Conservation (phyloP, 1,140 invertebrate species). For the Drosophila repleta region DNA sequence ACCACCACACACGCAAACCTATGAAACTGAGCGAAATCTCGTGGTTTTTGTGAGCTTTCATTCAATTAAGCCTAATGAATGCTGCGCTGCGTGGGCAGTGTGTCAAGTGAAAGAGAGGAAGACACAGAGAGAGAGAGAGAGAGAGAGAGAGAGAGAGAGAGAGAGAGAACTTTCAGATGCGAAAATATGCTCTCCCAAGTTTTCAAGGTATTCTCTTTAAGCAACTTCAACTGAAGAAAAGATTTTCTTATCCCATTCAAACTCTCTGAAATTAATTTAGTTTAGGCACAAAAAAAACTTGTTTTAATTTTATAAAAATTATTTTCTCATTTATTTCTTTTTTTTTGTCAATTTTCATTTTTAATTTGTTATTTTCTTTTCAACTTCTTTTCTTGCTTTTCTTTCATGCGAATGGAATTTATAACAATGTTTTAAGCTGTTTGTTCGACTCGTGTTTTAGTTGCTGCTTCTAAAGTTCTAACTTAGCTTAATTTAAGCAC, state of each 20-base stretch:
- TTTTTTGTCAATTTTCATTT: conserved; percentile 29
- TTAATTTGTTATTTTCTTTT: conserved; percentile 37
- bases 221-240: neutral
- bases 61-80: conserved; percentile 43
- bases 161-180: neutral
- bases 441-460: conserved; percentile 8
- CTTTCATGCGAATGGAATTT: conserved; percentile 6
- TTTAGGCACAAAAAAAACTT: neutral
- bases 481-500: conserved; percentile 57
- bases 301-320: conserved; percentile 33
- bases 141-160: neutral
- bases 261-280: too few species aligned
- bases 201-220: neutral
- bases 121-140: neutral
- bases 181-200: conserved; percentile 2
- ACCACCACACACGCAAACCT: neutral
- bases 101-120: neutral
- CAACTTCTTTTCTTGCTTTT: neutral
- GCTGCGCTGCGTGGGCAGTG: neutral
- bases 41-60: conserved; percentile 16
- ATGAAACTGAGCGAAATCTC: conserved; percentile 29
- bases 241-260: neutral
- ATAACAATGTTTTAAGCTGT: conserved; percentile 2
- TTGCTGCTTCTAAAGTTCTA: conserved; percentile 9
- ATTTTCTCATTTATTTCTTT: conserved; percentile 43